These are phyloP conservation scores for Digitonthophagus gazella DNA, from an alignment of 2,888 invertebrate species.

Conservation along the genomic window DNA sequence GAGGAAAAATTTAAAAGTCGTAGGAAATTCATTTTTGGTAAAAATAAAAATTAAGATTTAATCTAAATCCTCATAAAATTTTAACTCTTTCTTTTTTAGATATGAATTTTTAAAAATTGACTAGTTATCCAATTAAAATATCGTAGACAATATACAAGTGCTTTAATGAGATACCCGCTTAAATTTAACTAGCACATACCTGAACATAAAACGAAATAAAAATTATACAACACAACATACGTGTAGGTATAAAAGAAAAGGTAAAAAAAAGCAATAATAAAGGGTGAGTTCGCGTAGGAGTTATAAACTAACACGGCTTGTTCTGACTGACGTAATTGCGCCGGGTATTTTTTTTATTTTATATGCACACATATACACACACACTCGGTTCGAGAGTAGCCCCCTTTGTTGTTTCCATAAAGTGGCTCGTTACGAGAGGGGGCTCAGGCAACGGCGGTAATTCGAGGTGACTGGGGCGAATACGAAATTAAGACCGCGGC, in stretches of 20 bases:
- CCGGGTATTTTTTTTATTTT: background rate
- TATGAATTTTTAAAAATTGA: too few species aligned
- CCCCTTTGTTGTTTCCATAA: background rate
- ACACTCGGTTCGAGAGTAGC: too few species aligned
- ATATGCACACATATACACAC: too few species aligned
- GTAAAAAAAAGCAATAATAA: too few species aligned
- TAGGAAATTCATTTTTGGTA: too few species aligned
- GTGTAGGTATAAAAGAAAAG: too few species aligned
- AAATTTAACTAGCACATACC: background rate
- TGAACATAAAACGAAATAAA: background rate
- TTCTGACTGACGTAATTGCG: background rate
- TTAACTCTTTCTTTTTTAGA: too few species aligned
- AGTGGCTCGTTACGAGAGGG: background rate
- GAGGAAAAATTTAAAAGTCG: too few species aligned
- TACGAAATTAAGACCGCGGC: constrained; percentile 28
- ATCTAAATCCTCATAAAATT: too few species aligned
- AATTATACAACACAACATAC: background rate
- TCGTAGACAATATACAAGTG: too few species aligned
- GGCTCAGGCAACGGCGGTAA: background rate
- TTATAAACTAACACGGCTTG: background rate
- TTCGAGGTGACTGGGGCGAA: constrained; percentile 26
- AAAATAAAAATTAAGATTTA: too few species aligned
- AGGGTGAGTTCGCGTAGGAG: background rate
- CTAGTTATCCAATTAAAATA: too few species aligned
- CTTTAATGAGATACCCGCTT: background rate